phyloP scores from a whole-genome alignment of 2,113 vertebrate species.

The Psittacara wagleri region DNA sequence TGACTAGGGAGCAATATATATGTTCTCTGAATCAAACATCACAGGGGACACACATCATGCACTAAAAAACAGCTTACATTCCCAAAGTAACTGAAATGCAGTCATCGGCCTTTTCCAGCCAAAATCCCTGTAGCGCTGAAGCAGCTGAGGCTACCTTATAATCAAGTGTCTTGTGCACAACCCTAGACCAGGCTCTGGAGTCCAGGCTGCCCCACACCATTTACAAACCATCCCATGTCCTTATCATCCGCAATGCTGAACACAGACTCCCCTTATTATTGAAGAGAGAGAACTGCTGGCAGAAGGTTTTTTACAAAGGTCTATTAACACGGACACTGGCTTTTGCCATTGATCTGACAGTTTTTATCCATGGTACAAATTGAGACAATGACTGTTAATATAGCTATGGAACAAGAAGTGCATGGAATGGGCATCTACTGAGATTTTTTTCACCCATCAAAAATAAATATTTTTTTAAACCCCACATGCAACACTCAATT shows the following conservation, averaged over 20 bases:
- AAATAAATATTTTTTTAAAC: neutral
- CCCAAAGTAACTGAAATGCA: neutral
- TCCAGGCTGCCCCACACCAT: neutral
- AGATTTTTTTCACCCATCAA: neutral
- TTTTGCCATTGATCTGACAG: neutral
- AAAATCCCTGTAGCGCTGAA: neutral
- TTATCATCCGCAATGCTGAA: neutral
- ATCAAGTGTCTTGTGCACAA: neutral
- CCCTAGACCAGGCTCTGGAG: neutral
- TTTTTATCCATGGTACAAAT: neutral
- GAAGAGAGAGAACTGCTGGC: neutral
- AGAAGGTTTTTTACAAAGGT: neutral
- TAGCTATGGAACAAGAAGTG: neutral
- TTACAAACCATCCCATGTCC: neutral
- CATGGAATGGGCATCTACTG: neutral
- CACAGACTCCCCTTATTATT: neutral
- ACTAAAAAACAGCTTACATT: neutral
- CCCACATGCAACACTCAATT: neutral
- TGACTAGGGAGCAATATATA: neutral
- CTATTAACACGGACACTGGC: accelerated
- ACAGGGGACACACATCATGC: neutral
- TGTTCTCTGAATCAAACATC: neutral
- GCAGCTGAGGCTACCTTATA: neutral
- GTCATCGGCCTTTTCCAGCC: neutral
- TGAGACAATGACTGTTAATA: neutral